Percentiles rank a stretch among this genome's conserved stretches.
Evolutionary conservation across 1,140 invertebrate genomes (phyloP).

Genomic region (Anastrepha ludens): DNA sequence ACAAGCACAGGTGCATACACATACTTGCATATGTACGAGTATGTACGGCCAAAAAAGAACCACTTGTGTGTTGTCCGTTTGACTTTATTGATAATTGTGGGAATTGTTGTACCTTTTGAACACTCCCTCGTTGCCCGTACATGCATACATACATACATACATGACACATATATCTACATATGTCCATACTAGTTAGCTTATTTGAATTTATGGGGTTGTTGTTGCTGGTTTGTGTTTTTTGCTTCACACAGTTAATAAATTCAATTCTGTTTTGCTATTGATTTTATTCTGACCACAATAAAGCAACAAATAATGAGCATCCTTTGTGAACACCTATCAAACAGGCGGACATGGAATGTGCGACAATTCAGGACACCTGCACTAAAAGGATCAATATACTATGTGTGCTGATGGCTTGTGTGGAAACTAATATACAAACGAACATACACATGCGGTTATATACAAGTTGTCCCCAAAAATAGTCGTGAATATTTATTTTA

Average conservation of each 20-base stretch:
- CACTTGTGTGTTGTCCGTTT: neutral
- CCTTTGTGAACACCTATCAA: neutral
- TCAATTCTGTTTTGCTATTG: neutral
- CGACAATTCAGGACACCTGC: conserved; percentile 17
- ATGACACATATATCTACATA: neutral
- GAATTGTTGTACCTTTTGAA: conserved; percentile 29
- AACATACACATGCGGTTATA: no score
- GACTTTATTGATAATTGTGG: conserved; percentile 44
- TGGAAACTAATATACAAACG: neutral
- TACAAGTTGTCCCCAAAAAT: no score
- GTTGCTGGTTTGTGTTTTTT: neutral
- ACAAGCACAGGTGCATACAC: neutral
- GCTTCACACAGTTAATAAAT: neutral
- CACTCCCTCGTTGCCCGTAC: neutral
- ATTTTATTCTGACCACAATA: neutral
- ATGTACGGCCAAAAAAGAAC: neutral
- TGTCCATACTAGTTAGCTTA: neutral
- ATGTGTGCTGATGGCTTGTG: neutral
- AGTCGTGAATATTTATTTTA: no score
- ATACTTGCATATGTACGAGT: neutral
- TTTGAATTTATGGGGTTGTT: neutral
- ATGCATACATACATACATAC: neutral
- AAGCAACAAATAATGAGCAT: neutral
- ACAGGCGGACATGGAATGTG: neutral
- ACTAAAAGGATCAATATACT: conserved; percentile 8